These are phyloP conservation scores for Heliopora coerulea DNA, from an alignment of 92 coral and sea anemone species.

Conservation along the genomic window DNA sequence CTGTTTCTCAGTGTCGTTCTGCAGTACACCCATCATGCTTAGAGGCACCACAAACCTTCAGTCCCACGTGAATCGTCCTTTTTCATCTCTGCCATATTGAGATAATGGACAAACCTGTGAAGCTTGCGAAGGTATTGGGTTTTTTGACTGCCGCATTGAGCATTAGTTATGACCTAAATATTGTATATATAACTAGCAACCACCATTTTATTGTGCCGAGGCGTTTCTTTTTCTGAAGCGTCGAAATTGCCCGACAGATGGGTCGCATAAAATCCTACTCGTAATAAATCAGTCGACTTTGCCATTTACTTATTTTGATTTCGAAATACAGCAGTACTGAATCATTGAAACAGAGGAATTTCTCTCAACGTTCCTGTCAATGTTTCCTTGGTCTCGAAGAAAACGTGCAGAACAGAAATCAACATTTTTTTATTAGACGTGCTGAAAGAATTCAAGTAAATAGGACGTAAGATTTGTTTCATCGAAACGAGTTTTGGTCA, in stretches of 20 bases:
- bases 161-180: neutral
- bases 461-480: no score
- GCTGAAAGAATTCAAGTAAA: no score
- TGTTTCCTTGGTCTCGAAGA: no score
- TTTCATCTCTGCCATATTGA: slow-evolving; percentile 83
- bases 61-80: slow-evolving; percentile 87
- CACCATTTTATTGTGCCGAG: neutral
- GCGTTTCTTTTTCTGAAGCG: neutral
- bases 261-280: neutral
- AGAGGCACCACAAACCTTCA: slow-evolving; percentile 31
- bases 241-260: neutral
- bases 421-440: no score
- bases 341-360: no score
- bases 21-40: slow-evolving; percentile 66
- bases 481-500: no score
- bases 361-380: no score
- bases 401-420: no score
- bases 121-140: slow-evolving; percentile 83
- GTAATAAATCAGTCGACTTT: no score
- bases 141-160: slow-evolving; percentile 17
- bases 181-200: neutral
- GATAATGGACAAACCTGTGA: slow-evolving; percentile 93
- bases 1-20: no score
- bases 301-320: no score
- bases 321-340: no score